Percentiles rank a stretch among this genome's conserved stretches.
phyloP scores from a whole-genome alignment of 2,888 invertebrate genomes.

The Rhamphomyia laevipes region DNA sequence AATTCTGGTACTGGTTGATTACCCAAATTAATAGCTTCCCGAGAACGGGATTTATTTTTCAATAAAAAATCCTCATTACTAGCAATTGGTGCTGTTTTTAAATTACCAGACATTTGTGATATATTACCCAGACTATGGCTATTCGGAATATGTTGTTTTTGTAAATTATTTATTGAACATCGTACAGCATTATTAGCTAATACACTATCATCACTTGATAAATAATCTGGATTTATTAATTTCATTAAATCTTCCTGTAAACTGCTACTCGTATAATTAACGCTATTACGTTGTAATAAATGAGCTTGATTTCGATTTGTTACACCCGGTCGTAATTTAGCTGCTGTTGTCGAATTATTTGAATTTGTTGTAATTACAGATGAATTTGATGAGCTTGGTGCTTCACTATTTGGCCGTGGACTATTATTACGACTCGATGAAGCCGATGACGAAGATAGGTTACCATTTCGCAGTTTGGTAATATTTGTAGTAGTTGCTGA shows the following conservation, averaged over 20 bases:
- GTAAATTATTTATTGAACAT: slow-evolving; percentile 15
- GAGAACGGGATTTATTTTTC: slow-evolving; percentile 18
- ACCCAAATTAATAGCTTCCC: slow-evolving; percentile 24
- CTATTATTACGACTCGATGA: slow-evolving; percentile 47
- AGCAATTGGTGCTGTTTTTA: slow-evolving; percentile 11
- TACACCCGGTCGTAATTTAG: slow-evolving; percentile 41
- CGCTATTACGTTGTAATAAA: slow-evolving; percentile 26
- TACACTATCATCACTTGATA: slow-evolving; percentile 29
- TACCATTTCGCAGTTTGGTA: not conserved
- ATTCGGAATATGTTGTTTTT: slow-evolving; percentile 15
- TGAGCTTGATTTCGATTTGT: slow-evolving; percentile 40
- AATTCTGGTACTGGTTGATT: slow-evolving; percentile 20
- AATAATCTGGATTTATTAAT: slow-evolving; percentile 69
- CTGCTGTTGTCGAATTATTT: slow-evolving; percentile 6
- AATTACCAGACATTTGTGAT: slow-evolving; percentile 13
- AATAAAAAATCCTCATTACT: slow-evolving; percentile 16
- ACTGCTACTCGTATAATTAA: slow-evolving; percentile 38
- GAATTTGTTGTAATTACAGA: not conserved
- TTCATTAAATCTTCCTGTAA: slow-evolving; percentile 78
- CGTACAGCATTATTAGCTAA: not conserved
- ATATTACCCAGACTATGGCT: slow-evolving; percentile 22
- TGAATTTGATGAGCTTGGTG: slow-evolving; percentile 18
- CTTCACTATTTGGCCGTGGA: slow-evolving; percentile 47
- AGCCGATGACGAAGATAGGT: slow-evolving; percentile 37
- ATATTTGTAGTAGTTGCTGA: slow-evolving; percentile 18